Evolutionary conservation across 2,888 invertebrate genomes (phyloP), one percentile per base, ranked within the genome.

Genomic region (Aplocera efformata): DNA sequence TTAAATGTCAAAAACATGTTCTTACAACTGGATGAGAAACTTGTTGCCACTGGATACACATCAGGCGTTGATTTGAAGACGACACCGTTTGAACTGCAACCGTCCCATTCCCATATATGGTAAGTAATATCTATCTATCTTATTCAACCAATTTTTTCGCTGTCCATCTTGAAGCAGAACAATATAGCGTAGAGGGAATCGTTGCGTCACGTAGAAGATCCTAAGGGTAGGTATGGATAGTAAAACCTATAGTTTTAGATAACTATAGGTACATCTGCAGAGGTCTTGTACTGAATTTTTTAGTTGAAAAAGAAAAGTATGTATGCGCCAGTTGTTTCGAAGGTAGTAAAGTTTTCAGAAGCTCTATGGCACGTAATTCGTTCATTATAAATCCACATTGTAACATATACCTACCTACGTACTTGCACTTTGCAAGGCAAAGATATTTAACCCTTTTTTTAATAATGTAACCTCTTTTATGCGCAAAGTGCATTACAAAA

Each of bases 61-160:
- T 71, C 77, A 74, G 64, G 58, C 67, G 71, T 66, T 68, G 67
- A 73, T 73, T 85, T 62, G 68, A 80, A 81, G 88, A 79, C 79
- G 84, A 78, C 75, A 67, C 61, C 63, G 69, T 79, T 71, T 64
- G 67, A 72, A 56, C 62, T 76, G 71, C 67, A 64, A 73, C 79
- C 75, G 65, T 88, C 88, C 81, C 78, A 67, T 77, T 89, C 78
- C 69, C 66, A 65, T 80, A 66, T 72, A 80, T 59, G 71, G 79
- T 68, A 72, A 75, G 69, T 67, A 74, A 63, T 64, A 73, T 82
- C 67, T 64, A 37, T 61, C 80, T 72, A 59, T 83, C 82, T 67
- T 70, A 72, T 56, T 77, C 69, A 69, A 72, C 72, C 65, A 64
- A 58, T 63, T 67, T 72, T 70, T 67, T 68, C 57, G 60, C 60